Base-by-base conservation (phyloP, 64 coral and sea anemone genomes). In the Catalaphyllia jardinei region DNA sequence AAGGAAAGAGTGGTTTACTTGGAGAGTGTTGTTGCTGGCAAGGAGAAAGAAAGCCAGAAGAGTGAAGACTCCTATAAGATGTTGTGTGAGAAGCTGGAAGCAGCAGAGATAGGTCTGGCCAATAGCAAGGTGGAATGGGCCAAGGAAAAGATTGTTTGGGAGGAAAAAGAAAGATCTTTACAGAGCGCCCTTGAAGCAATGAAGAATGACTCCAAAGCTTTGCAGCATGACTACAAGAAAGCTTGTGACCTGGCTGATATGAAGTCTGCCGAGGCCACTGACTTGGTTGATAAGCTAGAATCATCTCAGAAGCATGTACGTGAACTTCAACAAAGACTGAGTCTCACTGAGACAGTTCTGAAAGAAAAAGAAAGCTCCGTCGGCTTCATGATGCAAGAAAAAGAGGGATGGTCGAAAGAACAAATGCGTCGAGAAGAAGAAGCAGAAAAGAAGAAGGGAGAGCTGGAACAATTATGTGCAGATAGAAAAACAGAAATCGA, bases 201-300 rank as follows among this genome's bases (percentile, higher is more conserved):
- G 82, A 97, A 94, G 79, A 88, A 86, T 8, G 95, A 97, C 49
- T 84, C 24, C 31, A 93, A 91, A 59, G 92, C 92, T 20, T n/a
- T 97, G 61, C 95, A 97, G 62, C 79, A 91, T 24, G 95, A 97
- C 87, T 93, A 97, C 72, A 93, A 94, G 65, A 97, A 97, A 82
- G 75, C 92, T 42, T 97, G 91, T 88, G 91, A 97, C 29, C 83
- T 97, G 50, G 91, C 95, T 24, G 95, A 97, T 60, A 86, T 89
- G 46, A 97, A 97, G 51, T 89, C 95, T 16, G 88, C 88, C 7
- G 95, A 97, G 15, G 60, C 86, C 29, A 97, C 72, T 51, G 86
- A 93, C 49, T 79, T 97, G 60, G 78, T 97, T 51, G 95, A 97
- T 49, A 93, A 90, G 64, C 71, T 93, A 29, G 95, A 91, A 80